Evolutionary conservation across 2,888 invertebrate genomes (phyloP), one percentile per base, ranked within the genome.

Genomic region (Petrolisthes cinctipes): DNA sequence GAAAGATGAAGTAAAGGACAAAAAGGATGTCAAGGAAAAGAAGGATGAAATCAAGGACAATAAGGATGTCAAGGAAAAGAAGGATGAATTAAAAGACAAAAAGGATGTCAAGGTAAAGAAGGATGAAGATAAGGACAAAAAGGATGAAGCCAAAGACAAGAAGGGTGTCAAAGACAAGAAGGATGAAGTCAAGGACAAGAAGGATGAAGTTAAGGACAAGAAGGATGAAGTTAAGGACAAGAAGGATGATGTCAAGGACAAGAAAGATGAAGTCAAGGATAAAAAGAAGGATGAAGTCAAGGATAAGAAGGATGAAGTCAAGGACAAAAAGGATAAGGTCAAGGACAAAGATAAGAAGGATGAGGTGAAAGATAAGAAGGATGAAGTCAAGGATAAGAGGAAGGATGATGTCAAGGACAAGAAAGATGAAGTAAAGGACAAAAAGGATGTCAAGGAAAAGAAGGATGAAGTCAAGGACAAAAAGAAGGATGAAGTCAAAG

Each of bases 161-260:
- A 66, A 71, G 78, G 81, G 68, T 9, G 4, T n/a, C 23, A 57
- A 57, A n/a, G 20, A 17, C 6, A 66, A 56, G 66, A 57, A 81
- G 61, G 17, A 57, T 20, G 66, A 56, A 81, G 81, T 17, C 4
- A 54, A 81, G n/a, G 61, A 56, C 4, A 51, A 81, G 23, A 17
- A 73, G n/a, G 73, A 17, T 57, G 14, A 86, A n/a, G 76, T 57
- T 17, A 54, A 91, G 73, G 90, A 91, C 11, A 76, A 73, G 57
- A 66, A 87, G 17, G 57, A n/a, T 61, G 61, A 81, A 11, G 56
- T 23, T 6, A 66, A 61, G 37, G 53, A 37, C 4, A 61, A 57
- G 11, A n/a, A 57, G 23, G 61, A 20, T 51, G 11, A 61, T n/a
- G 9, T 4, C 17, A 81, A 82, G 61, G 53, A 23, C 1, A 53